These are phyloP conservation scores for Falco concolor DNA, from an alignment of 2,797 vertebrate species.

Conservation along the genomic window DNA sequence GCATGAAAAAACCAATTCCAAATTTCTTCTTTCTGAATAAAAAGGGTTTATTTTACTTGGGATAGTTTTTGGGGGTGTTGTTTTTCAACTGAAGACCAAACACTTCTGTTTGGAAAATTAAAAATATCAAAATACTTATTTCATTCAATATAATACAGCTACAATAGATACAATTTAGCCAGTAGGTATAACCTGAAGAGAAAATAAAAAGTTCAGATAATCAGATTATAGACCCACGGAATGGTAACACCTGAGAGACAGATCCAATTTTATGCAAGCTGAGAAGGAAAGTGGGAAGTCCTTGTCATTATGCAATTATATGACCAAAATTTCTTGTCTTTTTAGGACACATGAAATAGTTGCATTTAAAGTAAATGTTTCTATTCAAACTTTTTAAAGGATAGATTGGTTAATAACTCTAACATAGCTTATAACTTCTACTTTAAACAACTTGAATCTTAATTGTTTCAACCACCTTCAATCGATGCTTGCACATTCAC, in stretches of 20 bases:
- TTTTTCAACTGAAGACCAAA: not conserved
- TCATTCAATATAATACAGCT: not conserved
- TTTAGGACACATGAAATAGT: not conserved
- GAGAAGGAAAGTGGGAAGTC: not conserved
- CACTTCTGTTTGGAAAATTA: not conserved
- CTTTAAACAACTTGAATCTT: not conserved
- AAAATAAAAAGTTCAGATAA: not conserved
- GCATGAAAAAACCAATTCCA: not conserved
- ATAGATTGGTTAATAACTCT: not conserved
- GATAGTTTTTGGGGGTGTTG: not conserved
- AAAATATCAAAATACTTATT: not conserved
- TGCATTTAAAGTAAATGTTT: not conserved
- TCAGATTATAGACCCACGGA: not conserved
- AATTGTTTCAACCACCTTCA: not conserved
- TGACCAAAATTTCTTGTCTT: not conserved
- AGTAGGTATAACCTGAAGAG: not conserved
- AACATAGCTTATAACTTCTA: not conserved
- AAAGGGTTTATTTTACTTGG: fast-evolving
- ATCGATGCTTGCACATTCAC: fast-evolving
- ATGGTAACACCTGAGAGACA: not conserved
- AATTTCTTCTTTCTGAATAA: not conserved
- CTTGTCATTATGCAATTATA: not conserved
- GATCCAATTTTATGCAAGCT: not conserved
- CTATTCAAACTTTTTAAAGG: not conserved
- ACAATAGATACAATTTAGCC: not conserved